A percentile compares a stretch with the other conserved stretches of the same genome.
Evolutionary conservation across 2,797 vertebrate genomes (phyloP).

Genomic region (Cryptoblepharus egeriae): DNA sequence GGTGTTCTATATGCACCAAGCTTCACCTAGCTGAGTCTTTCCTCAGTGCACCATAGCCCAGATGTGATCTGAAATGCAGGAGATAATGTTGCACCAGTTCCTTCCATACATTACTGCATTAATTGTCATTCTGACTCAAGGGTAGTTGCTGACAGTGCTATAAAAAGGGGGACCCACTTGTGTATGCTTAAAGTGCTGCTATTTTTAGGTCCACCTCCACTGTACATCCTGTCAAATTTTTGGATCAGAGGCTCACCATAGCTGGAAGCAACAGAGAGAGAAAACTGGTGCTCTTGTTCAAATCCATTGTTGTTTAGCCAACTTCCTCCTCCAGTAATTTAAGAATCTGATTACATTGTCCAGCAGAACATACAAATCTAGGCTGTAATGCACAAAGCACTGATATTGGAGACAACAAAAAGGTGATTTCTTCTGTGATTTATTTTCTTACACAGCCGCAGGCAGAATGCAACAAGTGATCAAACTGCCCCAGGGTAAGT

Average conservation of each 20-base stretch:
- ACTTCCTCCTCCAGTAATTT: neutral
- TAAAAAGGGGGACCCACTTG: accelerated
- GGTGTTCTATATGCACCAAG: accelerated
- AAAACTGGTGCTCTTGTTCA: neutral
- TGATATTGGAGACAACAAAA: neutral
- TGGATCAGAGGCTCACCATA: neutral
- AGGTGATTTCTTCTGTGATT: neutral
- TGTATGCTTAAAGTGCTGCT: neutral
- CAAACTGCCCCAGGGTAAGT: neutral
- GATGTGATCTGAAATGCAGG: accelerated
- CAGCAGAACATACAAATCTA: neutral
- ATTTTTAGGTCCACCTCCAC: neutral
- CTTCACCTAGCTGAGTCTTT: neutral
- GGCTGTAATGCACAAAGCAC: neutral
- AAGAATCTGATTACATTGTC: neutral
- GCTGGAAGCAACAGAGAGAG: neutral
- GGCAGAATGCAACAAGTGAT: neutral
- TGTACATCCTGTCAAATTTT: neutral
- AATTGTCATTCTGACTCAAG: accelerated
- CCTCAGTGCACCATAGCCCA: accelerated
- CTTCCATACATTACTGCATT: accelerated
- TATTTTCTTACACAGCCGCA: neutral
- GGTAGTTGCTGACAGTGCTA: neutral
- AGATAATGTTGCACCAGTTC: accelerated
- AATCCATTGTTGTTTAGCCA: neutral